Conservation (phyloP, 2,113 vertebrate genomes). For the Apteryx mantelli region DNA sequence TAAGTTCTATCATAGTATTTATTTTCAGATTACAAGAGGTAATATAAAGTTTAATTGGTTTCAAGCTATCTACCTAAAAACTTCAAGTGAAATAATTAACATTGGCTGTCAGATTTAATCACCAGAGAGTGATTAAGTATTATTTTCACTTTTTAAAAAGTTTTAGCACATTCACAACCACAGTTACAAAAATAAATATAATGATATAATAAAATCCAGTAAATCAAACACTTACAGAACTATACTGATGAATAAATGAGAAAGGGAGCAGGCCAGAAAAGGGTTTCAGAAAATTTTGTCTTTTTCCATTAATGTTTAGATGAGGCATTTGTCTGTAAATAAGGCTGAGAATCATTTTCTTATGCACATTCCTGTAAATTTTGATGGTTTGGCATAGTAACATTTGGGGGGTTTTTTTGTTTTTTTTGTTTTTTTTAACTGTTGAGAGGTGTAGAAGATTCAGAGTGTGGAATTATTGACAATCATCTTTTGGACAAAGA, state of each 20-base stretch:
- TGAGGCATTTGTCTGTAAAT: neutral
- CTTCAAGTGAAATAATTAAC: constrained; percentile 57
- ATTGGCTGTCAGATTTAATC: constrained; percentile 53
- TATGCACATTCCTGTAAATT: neutral
- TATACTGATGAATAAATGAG: constrained; percentile 32
- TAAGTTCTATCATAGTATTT: neutral
- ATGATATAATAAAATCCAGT: constrained; percentile 44
- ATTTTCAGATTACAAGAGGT: constrained; percentile 48
- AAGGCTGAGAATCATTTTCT: neutral
- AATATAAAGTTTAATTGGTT: constrained; percentile 57
- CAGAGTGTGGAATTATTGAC: neutral
- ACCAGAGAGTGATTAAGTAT: constrained; percentile 40
- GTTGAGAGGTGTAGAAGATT: neutral
- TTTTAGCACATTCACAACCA: constrained; percentile 24
- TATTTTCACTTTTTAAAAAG: constrained; percentile 20
- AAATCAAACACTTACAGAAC: constrained; percentile 15
- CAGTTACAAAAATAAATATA: constrained; percentile 58
- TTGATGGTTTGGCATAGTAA: neutral
- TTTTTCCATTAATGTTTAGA: neutral
- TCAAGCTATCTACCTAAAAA: constrained; percentile 40
- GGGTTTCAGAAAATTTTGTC: neutral
- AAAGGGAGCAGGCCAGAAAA: constrained; percentile 5
- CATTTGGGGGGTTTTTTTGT: neutral
- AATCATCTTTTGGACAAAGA: neutral
- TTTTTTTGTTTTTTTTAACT: neutral